Evolutionary conservation across 37 sponge, comb jelly and placozoan species (phyloP).

Genomic region (Agelas oroides): DNA sequence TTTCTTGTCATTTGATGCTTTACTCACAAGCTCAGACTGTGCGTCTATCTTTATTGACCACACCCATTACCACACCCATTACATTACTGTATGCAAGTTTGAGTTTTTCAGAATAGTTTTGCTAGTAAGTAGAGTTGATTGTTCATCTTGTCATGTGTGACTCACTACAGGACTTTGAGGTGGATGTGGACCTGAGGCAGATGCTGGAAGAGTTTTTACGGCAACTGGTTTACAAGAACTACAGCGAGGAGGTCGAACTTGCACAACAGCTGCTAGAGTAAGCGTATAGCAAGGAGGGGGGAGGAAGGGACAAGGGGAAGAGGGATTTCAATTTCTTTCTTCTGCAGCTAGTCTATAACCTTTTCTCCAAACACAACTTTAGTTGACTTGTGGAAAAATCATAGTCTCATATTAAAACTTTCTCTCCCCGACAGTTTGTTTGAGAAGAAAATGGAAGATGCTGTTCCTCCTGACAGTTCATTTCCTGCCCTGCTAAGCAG

Average conservation of each 20-base stretch:
- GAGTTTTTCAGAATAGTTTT: no score
- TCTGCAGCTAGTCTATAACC: not conserved
- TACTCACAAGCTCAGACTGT: no score
- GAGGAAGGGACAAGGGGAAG: no score
- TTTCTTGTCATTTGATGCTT: no score
- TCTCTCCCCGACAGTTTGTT: not conserved
- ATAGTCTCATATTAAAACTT: no score
- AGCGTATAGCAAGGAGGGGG: not conserved
- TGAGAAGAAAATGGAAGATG: not conserved
- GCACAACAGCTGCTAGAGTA: slow-evolving; percentile 7
- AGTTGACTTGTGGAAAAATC: not conserved
- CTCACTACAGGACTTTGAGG: slow-evolving; percentile 43
- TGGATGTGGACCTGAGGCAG: slow-evolving; percentile 27
- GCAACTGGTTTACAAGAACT: not conserved
- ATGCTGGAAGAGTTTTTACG: slow-evolving; percentile 31
- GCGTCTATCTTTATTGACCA: no score
- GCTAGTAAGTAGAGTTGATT: no score
- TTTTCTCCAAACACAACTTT: not conserved
- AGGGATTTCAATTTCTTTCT: no score
- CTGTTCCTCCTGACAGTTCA: not conserved
- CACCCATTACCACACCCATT: no score
- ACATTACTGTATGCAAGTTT: no score
- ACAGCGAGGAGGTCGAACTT: not conserved
- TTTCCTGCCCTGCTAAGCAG: slow-evolving; percentile 38
- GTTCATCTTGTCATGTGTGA: not conserved